A percentile compares a stretch with the other conserved stretches of the same genome.
Conservation (phyloP, 2,797 vertebrate genomes). For the Brachyalestes nurse region DNA sequence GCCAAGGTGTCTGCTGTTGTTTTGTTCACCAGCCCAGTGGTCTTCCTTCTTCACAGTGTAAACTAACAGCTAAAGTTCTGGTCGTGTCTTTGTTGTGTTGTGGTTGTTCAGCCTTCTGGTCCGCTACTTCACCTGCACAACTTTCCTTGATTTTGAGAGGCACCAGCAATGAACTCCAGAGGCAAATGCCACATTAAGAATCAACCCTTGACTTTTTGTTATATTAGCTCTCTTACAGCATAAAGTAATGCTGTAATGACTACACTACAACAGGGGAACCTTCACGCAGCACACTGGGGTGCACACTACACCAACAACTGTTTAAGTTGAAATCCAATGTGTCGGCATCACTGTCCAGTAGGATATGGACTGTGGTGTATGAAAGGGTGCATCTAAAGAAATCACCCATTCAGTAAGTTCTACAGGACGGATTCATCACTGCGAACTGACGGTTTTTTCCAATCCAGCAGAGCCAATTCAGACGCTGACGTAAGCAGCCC, state of each 20-base stretch:
- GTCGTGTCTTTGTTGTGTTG: background rate
- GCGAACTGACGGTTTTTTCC: background rate
- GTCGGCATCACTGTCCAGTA: background rate
- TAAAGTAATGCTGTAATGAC: background rate
- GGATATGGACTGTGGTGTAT: background rate
- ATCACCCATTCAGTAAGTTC: background rate
- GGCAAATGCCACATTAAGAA: background rate
- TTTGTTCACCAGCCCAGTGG: background rate
- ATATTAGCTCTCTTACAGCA: background rate
- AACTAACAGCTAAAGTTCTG: background rate
- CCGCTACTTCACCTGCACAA: no score
- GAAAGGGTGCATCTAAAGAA: background rate
- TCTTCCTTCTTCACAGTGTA: background rate
- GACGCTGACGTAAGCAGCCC: slow-evolving; percentile 14
- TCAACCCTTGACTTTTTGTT: background rate
- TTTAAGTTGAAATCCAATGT: background rate
- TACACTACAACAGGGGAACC: no score
- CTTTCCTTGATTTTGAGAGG: background rate
- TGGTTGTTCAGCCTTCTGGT: background rate
- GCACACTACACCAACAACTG: background rate
- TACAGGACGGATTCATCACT: background rate
- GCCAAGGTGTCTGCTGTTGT: background rate
- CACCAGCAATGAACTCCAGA: background rate
- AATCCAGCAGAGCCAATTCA: background rate
- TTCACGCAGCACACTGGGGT: no score